Evolutionary conservation across 2,113 vertebrate species (phyloP), one percentile per base, ranked within the genome.

Genomic region (Nicator chloris): DNA sequence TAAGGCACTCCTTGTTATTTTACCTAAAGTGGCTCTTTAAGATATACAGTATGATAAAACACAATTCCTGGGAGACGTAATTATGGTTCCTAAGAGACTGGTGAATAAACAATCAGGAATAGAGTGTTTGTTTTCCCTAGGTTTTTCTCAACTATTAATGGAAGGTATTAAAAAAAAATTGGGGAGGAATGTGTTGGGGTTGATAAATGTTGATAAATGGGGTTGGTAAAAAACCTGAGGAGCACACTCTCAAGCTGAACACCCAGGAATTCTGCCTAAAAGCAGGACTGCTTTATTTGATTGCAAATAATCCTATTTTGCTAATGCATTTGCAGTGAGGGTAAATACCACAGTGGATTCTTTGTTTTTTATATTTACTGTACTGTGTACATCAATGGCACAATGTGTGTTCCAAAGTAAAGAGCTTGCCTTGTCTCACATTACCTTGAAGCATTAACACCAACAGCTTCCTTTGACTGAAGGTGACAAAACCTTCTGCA

Each of bases 1-100:
- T 97, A 97, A 97, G 97, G 94, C 96, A 98, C 97, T 97, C 96
- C 71, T 45, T 97, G 97, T 98, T 97, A 97, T 97, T 97, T 97
- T 97, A 95, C 97, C 95, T 97, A 91, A 80, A 91, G 96, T 97
- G 97, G 92, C 97, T 97, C 95, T 92, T 97, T 40, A 47, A 98
- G 98, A 98, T 97, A 98, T 83, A 93, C 89, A 61, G 79, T 82
- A 94, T 72, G 97, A 98, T 98, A 98, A 97, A 97, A 96, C 91
- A 93, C 76, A 92, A 96, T 97, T 97, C 81, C 94, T 90, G 70
- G 66, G 95, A 97, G 95, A 95, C 85, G 45, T 96, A 97, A 98
- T 98, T 95, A 96, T 73, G 90, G 97, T 94, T 96, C 96, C 80
- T 95, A 92, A 96, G 66, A 98, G 97, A 97, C 93, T 93, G 92